Conservation (phyloP, 2,113 vertebrate genomes). For the Ciconia stormi region DNA sequence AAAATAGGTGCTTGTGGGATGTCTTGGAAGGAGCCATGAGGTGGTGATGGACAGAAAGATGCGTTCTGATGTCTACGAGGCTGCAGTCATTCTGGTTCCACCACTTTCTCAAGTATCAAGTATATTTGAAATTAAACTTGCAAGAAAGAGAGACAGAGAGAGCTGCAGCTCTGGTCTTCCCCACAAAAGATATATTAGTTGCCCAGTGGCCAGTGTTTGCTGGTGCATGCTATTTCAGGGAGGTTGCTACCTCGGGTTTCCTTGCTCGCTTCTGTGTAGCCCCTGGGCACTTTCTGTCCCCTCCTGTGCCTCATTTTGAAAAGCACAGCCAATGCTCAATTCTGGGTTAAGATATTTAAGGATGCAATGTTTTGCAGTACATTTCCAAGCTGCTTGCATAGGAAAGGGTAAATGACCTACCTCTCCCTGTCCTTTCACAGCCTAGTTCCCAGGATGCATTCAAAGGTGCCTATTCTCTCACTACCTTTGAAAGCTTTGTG, state of each 20-base stretch:
- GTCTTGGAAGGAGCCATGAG: background rate
- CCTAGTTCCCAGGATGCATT: background rate
- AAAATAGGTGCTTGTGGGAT: background rate
- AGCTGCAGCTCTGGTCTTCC: background rate
- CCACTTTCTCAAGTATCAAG: accelerated
- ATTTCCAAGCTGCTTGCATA: background rate
- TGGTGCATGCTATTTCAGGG: background rate
- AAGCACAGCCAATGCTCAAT: background rate
- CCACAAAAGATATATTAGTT: background rate
- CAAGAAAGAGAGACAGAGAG: background rate
- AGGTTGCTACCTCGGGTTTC: background rate
- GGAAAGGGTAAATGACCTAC: constrained; percentile 33
- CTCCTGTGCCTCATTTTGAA: background rate
- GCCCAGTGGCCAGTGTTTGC: background rate
- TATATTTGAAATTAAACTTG: background rate
- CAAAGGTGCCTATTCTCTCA: background rate
- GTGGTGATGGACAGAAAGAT: background rate
- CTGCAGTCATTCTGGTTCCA: background rate
- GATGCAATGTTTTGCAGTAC: background rate
- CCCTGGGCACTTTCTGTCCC: background rate
- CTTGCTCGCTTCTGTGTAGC: background rate
- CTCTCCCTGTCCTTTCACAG: constrained; percentile 12
- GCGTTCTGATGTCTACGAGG: background rate
- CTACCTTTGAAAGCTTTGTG: constrained; percentile 45
- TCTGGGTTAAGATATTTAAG: constrained; percentile 39